Conservation (phyloP, 2,113 vertebrate species). For the Cyprinodon tularosa region DNA sequence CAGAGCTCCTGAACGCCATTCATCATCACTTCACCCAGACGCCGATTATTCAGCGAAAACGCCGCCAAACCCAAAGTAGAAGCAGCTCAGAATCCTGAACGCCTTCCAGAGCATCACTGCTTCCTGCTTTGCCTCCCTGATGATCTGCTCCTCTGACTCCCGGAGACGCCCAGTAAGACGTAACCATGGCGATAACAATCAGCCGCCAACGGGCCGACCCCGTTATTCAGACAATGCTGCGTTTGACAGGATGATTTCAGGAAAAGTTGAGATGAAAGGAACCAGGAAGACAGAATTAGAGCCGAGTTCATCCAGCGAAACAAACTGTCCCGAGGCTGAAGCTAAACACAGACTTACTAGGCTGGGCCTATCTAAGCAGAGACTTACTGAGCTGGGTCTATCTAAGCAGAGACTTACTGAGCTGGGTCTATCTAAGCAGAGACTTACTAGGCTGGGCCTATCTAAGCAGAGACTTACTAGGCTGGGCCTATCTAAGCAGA, state of each 20-base stretch:
- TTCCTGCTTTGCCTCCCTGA: neutral
- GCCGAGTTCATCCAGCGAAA: neutral
- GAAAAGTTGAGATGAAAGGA: conserved; percentile 18
- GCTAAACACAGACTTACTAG: neutral
- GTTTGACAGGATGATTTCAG: conserved; percentile 40
- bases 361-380: neutral
- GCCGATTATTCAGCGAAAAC: conserved; percentile 41
- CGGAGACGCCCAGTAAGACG: conserved; percentile 5
- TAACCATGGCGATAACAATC: neutral
- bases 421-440: no score
- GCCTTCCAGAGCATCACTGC: neutral
- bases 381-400: neutral
- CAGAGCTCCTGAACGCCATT: conserved; percentile 11
- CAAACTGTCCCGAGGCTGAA: neutral
- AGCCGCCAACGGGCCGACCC: neutral
- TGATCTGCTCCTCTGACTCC: conserved; percentile 11
- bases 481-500: no score
- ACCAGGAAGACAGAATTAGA: neutral
- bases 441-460: no score
- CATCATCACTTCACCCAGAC: conserved; percentile 12
- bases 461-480: no score
- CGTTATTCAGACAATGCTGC: conserved; percentile 27
- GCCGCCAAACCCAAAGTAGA: conserved; percentile 33
- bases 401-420: neutral
- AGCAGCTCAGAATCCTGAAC: neutral